These are phyloP conservation scores for Clupea harengus DNA, from an alignment of 2,113 vertebrate genomes.

Conservation along the genomic window DNA sequence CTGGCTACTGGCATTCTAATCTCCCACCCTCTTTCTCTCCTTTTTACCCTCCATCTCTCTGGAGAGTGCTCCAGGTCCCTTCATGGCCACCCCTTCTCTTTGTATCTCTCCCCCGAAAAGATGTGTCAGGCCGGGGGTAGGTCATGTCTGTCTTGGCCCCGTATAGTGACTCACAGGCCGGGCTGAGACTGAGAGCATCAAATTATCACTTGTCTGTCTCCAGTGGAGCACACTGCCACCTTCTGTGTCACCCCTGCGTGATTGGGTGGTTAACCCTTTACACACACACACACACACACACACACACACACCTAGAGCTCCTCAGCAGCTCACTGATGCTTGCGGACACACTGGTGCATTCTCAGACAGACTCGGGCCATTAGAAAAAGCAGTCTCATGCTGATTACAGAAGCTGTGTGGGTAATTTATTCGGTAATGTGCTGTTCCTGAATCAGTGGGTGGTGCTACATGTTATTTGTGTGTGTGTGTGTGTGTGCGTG, in stretches of 20 bases:
- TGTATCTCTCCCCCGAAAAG: slow-evolving; percentile 20
- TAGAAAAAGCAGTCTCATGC: neutral
- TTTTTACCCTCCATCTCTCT: slow-evolving; percentile 44
- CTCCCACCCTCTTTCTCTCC: slow-evolving; percentile 34
- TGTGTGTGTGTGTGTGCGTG: too few species aligned
- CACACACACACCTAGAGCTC: neutral
- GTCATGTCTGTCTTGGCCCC: slow-evolving; percentile 9
- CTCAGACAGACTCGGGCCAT: neutral
- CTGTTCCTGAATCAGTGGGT: neutral
- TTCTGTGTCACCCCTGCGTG: slow-evolving; percentile 28
- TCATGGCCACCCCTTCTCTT: slow-evolving; percentile 13
- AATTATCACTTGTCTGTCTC: slow-evolving; percentile 44
- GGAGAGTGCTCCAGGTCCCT: slow-evolving; percentile 28
- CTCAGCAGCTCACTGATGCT: neutral
- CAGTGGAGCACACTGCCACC: slow-evolving; percentile 39
- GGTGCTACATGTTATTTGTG: neutral
- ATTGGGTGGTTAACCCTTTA: neutral
- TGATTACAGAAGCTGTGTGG: slow-evolving; percentile 5
- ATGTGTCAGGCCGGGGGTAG: slow-evolving; percentile 4
- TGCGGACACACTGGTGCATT: neutral
- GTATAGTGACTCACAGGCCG: slow-evolving; percentile 23
- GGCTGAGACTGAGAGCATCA: neutral
- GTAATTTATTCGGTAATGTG: slow-evolving; percentile 5
- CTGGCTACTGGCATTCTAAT: slow-evolving; percentile 44
- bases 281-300: slow-evolving; percentile 14